phyloP scores from a whole-genome alignment of 2,797 vertebrate species.

The Spizella passerina region DNA sequence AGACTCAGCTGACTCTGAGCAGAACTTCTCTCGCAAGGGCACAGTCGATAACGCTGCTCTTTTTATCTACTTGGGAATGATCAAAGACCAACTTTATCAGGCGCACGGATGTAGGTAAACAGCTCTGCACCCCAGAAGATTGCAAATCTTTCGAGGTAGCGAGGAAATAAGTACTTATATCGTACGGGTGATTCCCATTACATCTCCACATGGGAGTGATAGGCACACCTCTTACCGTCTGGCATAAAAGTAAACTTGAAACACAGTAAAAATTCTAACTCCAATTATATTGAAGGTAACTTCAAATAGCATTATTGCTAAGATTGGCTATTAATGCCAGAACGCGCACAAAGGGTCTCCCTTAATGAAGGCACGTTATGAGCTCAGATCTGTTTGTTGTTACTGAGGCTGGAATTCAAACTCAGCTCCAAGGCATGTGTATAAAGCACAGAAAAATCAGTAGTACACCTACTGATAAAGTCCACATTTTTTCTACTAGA shows the following conservation, averaged over 20 bases:
- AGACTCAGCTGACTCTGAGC: neutral
- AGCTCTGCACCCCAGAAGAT: neutral
- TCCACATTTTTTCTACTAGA: neutral
- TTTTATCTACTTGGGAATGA: slow-evolving; percentile 28
- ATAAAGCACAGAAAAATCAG: slow-evolving; percentile 22
- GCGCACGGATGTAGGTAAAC: slow-evolving; percentile 31
- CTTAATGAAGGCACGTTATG: slow-evolving; percentile 4
- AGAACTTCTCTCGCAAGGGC: slow-evolving; percentile 15
- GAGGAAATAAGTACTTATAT: slow-evolving; percentile 16
- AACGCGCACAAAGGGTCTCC: neutral
- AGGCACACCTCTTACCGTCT: neutral
- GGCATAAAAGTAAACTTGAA: neutral
- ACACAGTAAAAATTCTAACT: neutral
- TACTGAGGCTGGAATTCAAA: slow-evolving; percentile 37
- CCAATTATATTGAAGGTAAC: neutral
- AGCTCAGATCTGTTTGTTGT: slow-evolving; percentile 48
- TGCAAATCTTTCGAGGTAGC: neutral
- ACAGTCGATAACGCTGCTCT: slow-evolving; percentile 38
- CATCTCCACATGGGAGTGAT: neutral
- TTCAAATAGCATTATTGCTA: neutral
- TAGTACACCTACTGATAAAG: slow-evolving; percentile 30
- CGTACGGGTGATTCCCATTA: neutral
- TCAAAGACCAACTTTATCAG: slow-evolving; percentile 51
- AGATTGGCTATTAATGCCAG: slow-evolving; percentile 29
- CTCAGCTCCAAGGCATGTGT: slow-evolving; percentile 19